Evolutionary conservation across 2,113 vertebrate genomes (phyloP), one percentile per base, ranked within the genome.

Genomic region (Callionymus lyra): DNA sequence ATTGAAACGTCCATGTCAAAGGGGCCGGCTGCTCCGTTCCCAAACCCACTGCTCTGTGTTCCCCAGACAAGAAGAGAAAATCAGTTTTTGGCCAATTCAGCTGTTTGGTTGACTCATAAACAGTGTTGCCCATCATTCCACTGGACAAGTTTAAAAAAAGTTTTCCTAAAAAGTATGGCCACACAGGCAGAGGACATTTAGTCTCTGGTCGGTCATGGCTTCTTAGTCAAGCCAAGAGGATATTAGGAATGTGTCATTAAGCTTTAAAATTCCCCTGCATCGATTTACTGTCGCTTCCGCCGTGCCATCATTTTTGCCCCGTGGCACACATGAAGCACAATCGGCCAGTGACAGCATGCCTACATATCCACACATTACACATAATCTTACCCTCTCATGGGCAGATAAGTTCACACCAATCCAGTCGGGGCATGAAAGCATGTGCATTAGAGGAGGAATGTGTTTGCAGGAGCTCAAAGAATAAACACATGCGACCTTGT

Each of bases 351-450:
- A 47, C 49, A 2, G 16, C 35, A 10, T 38, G 47, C 47, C 52
- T 72, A 50, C 42, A 44, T 44, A 34, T 44, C 34, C 48, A 31
- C 19, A 43, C 43, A 44, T n/a, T n/a, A n/a, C 47, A 44, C 46
- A 27, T 45, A 31, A 41, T 12, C 16, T n/a, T 32, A n/a, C 44
- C 6, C 41, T 13, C 36, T 32, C 16, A 41, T 52, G 54, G 51
- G 60, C 57, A 68, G 70, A 63, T n/a, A 71, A 58, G 69, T 77
- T 68, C 69, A 41, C 64, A 50, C 16, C 70, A 77, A 74, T 78
- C 70, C 68, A 63, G 70, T 71, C 72, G 72, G 56, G 72, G 47
- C 72, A 73, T 80, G 72, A 80, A 80, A 82, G 78, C 47, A 80
- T 64, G 56, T 72, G 74, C 66, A 72, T 80, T 82, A 79, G 50